Evolutionary conservation across 2,797 vertebrate genomes (phyloP).

Genomic region (Rhincodon typus): DNA sequence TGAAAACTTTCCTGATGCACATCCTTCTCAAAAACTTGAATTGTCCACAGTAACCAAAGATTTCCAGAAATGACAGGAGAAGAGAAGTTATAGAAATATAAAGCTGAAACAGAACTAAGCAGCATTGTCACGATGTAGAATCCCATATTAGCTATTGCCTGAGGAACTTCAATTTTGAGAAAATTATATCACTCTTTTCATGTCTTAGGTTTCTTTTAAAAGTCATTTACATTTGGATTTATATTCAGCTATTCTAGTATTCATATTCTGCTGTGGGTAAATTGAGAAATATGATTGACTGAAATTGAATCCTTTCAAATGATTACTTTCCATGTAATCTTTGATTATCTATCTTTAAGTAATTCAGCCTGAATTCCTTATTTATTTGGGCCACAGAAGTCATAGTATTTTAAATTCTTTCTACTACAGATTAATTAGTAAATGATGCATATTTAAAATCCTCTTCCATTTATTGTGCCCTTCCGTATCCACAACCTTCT

Average conservation of each 20-base stretch:
- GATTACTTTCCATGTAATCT: not conserved
- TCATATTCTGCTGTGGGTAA: no score
- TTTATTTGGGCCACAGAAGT: not conserved
- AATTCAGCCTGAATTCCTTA: not conserved
- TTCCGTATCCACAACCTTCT: not conserved
- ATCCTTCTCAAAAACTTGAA: not conserved
- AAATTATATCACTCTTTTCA: not conserved
- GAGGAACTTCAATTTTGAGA: not conserved
- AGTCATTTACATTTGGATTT: not conserved
- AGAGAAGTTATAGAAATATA: not conserved
- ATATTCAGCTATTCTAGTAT: no score
- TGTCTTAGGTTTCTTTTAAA: constrained; percentile 18
- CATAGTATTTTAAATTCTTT: not conserved
- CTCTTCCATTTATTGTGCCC: not conserved
- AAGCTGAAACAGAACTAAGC: not conserved
- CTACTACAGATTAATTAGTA: not conserved
- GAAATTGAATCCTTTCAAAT: constrained; percentile 8
- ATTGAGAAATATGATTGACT: not conserved
- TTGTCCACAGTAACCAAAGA: not conserved
- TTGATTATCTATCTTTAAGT: not conserved
- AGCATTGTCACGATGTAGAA: not conserved
- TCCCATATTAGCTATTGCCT: not conserved
- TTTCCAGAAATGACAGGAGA: no score
- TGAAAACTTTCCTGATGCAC: not conserved
- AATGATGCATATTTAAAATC: not conserved